These are phyloP conservation scores for Pipistrellus pipistrellus DNA, from an alignment of 2,797 vertebrate species.

Conservation along the genomic window DNA sequence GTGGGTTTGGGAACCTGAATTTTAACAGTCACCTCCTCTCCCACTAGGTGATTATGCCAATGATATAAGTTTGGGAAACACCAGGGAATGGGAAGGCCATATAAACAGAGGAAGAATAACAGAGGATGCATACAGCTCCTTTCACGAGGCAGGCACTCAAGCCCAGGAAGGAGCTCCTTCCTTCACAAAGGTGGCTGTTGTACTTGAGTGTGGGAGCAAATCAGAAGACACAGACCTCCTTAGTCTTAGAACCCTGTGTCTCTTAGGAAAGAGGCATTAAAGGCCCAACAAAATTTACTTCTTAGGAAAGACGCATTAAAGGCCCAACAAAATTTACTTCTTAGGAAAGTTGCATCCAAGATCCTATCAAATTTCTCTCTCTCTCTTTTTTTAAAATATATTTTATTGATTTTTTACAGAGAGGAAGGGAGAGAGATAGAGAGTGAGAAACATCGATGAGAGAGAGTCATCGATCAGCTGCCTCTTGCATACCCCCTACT, in stretches of 20 bases:
- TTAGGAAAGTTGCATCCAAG: constrained; percentile 13
- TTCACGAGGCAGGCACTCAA: not conserved
- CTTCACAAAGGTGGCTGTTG: not conserved
- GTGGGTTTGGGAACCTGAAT: not conserved
- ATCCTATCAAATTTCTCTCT: not conserved
- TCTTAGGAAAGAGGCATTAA: constrained; percentile 9
- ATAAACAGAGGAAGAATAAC: not conserved
- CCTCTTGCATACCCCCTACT: no score
- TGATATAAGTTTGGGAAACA: constrained; percentile 40
- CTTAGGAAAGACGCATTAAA: constrained; percentile 7
- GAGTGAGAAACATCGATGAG: no score
- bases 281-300: not conserved
- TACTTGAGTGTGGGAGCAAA: not conserved
- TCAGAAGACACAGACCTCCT: not conserved
- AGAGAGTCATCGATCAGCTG: no score
- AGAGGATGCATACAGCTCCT: not conserved
- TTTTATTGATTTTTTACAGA: no score
- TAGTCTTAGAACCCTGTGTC: not conserved
- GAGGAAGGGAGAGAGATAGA: no score
- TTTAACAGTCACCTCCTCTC: not conserved
- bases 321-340: not conserved
- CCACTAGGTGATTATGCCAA: not conserved
- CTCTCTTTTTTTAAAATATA: no score
- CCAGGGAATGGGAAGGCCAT: not conserved
- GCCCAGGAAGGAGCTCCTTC: not conserved